Evolutionary conservation across 2,797 vertebrate species (phyloP), one percentile per base, ranked within the genome.

Genomic region (Chiroxiphia lanceolata): DNA sequence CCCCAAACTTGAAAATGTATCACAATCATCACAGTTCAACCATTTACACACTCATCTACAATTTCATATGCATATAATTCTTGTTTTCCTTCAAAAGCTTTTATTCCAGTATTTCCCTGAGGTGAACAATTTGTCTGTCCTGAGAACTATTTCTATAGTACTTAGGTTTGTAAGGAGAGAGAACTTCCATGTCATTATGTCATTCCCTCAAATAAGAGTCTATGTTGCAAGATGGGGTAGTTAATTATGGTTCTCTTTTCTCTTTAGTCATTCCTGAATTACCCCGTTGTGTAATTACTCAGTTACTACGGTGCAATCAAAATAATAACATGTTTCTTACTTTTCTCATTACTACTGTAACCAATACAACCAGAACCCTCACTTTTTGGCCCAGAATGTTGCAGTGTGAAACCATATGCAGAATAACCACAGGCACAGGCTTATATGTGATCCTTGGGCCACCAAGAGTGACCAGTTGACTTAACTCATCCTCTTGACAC

Each of bases 191-290:
- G 72, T 65, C 26, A 83, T 94, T 92, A 77, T 94, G 93, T 86
- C 34, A 78, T 93, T 95, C 91, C 93, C 95, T 94, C 85, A 95
- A 96, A 90, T 94, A 93, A 96, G 76, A 59, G 57, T 42, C 93
- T 81, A 6, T 78, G 82, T 81, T 93, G 90, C 76, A 81, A 90
- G 85, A 75, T 17, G 54, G 91, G 77, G 61, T 33, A 86, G 90
- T 83, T 88, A 91, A 95, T 94, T 88, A 90, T 8, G 79, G 64
- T 69, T 83, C 69, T 71, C 69, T 71, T 90, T 95, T 94, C 93
- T 94, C 85, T 90, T 81, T 17, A 83, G 69, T 53, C 79, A 54
- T 77, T 93, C 72, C 72, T 90, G 91, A 91, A 94, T 57, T 87
- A 88, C 76, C 82, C 71, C 0, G 0, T 50, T 83, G 69, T 95